These are phyloP conservation scores for Sebastiscus tertius DNA, from an alignment of 2,797 vertebrate species.

Conservation along the genomic window DNA sequence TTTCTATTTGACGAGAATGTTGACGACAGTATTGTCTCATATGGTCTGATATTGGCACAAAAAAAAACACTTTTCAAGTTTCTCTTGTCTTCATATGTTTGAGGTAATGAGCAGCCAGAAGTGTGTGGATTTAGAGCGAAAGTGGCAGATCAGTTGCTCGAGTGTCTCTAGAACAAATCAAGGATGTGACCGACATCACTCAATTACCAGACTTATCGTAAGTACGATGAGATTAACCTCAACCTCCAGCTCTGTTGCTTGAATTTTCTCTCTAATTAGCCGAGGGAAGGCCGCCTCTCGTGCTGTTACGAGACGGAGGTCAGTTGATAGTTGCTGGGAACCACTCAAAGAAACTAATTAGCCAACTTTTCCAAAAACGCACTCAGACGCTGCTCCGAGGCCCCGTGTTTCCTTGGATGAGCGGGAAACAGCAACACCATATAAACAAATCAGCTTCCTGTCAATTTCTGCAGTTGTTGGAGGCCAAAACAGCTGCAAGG, in stretches of 20 bases:
- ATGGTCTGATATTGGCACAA: neutral
- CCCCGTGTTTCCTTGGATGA: constrained; percentile 10
- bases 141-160: constrained; percentile 54
- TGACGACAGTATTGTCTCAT: neutral
- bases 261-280: constrained; percentile 73
- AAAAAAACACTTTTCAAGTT: neutral
- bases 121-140: constrained; percentile 29
- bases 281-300: constrained; percentile 33
- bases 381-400: constrained; percentile 5
- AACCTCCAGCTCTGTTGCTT: constrained; percentile 54
- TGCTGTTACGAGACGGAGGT: constrained; percentile 55
- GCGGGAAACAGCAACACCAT: constrained; percentile 32
- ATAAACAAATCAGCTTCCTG: constrained; percentile 59
- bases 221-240: constrained; percentile 72
- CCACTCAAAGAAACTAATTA: constrained; percentile 63
- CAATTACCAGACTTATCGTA: constrained; percentile 69
- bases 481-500: constrained; percentile 4
- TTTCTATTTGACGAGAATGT: neutral
- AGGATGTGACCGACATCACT: constrained; percentile 54
- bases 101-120: neutral
- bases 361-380: constrained; percentile 62
- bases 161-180: constrained; percentile 49
- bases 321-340: constrained; percentile 70
- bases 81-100: neutral
- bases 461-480: constrained; percentile 9